Evolutionary conservation across 1,140 invertebrate species (phyloP), one percentile per base, ranked within the genome.

Genomic region (Drosophila dunni): DNA sequence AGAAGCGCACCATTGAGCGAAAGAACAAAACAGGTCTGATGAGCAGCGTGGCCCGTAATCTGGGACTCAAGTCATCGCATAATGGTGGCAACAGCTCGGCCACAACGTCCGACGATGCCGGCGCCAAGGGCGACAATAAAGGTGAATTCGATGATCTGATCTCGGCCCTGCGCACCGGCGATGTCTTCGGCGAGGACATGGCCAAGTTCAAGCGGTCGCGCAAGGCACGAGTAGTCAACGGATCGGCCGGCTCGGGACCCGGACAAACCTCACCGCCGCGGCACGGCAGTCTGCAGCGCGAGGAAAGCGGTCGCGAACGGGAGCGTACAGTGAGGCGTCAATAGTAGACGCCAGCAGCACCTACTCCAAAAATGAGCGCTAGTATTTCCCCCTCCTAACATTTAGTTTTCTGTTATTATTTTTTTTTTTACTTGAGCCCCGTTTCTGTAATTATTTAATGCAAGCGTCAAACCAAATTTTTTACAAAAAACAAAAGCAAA

Each of bases 91-190:
- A 29, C 34, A 94, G 93, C 40, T 74, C 58, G 1, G n/a, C 64
- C 0, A 29, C 40, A n/a, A 94, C 93, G 17, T 93, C 91, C 81
- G 8, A 66, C 76, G 92, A 75, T 94, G 79, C 93, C 93, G 93
- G 94, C 93, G 81, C 94, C 93, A 58, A 94, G 94, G 77, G 81
- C 17, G 92, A 92, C 24, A 95, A 95, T 67, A 96, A 97, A 81
- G 96, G 97, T 66, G 98, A 99, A 93, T 99, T 99, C 93, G 98
- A 99, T 91, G 98, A 99, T 93, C 93, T 99, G 34, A 99, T 99
- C 83, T 99, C 97, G 2, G 98, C 98, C 0, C 93, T 99, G 13
- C 93, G 98, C 81, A 99, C 98, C 0, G 98, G 98, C 0, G 98
- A 99, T 91, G 98, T 99, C 0, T 99, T 99, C 91, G 98, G 98